phyloP scores from a whole-genome alignment of 2,888 invertebrate species.

The Hirtodrosophila cameraria region DNA sequence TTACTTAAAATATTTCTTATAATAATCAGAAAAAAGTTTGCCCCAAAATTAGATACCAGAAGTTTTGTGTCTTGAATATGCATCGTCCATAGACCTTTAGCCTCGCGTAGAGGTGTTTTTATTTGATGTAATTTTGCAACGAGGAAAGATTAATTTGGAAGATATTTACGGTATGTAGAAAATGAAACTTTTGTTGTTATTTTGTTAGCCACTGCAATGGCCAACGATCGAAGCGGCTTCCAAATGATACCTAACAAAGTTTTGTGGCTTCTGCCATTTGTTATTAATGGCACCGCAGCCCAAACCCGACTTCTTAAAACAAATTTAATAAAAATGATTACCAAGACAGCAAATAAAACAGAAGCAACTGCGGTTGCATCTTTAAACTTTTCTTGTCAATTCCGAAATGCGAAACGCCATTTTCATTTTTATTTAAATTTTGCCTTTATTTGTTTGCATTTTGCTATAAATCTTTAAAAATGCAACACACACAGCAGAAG shows the following conservation, averaged over 20 bases:
- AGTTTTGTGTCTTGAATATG: no score
- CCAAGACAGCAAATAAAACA: slow-evolving; percentile 35
- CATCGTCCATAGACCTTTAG: no score
- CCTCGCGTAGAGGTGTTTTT: no score
- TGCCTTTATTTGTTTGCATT: slow-evolving; percentile 51
- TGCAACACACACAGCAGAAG: slow-evolving; percentile 13
- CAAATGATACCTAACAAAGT: slow-evolving; percentile 41
- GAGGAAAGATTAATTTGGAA: slow-evolving; percentile 49
- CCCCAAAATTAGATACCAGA: no score
- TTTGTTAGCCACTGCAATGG: no score
- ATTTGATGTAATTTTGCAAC: slow-evolving; percentile 12
- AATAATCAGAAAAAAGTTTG: no score
- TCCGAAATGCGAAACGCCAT: background rate
- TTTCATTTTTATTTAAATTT: slow-evolving; percentile 25
- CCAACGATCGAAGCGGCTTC: slow-evolving; percentile 21
- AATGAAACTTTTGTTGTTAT: slow-evolving; percentile 32
- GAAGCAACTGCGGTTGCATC: slow-evolving; percentile 26
- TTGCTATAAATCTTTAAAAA: slow-evolving; percentile 63
- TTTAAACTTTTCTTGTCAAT: slow-evolving; percentile 30
- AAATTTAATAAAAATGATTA: slow-evolving; percentile 68
- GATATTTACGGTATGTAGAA: slow-evolving; percentile 56
- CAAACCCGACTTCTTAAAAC: slow-evolving; percentile 57
- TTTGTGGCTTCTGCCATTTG: slow-evolving; percentile 44
- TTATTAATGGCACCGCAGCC: slow-evolving; percentile 43
- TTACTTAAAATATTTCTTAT: no score